Base-by-base conservation (phyloP, 2,888 invertebrate genomes). In the Trichopria drosophilae region DNA sequence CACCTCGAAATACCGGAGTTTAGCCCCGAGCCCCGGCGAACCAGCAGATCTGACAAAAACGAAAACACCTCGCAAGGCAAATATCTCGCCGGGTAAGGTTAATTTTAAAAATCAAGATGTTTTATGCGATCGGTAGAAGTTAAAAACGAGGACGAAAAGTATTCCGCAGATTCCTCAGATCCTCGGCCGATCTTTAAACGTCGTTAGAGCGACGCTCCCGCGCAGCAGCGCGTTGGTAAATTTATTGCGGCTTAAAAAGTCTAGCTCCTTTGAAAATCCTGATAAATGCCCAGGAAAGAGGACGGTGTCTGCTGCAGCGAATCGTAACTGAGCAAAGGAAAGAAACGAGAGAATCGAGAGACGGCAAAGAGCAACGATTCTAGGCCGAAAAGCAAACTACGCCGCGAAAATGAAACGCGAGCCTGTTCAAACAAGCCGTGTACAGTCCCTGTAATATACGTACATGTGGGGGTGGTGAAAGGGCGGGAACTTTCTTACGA, bases 251-350 rank as follows among this genome's bases (percentile, higher is more conserved):
- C 75, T 75, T 75, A 75, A 75, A 68, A 73, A 80, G 81, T 81
- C 80, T 79, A 77, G 79, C 78, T 81, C 78, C 80, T 81, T 77
- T 79, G 82, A 70, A 81, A 82, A 83, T 83, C 83, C 82, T 82
- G 83, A 83, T 81, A 82, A 80, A 83, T 82, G 81, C 75, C n/a
- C n/a, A 66, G 68, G 69, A 74, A 64, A 60, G 51, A 61, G 59
- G 61, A 53, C 57, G 53, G 10, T 37, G 54, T 41, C n/a, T n/a
- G n/a, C n/a, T n/a, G n/a, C n/a, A n/a, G 45, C 47, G 55, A 51
- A 41, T 52, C 18, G 42, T 48, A 24, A 48, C 49, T 52, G 52
- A 53, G 35, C 47, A 35, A 31, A 34, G 29, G 3, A 18, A 35
- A 53, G 58, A 58, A 52, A 51, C 41, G 22, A 47, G 48, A 46